Evolutionary conservation across 2,888 invertebrate species (phyloP), one percentile per base, ranked within the genome.

Genomic region (Globia sparganii): DNA sequence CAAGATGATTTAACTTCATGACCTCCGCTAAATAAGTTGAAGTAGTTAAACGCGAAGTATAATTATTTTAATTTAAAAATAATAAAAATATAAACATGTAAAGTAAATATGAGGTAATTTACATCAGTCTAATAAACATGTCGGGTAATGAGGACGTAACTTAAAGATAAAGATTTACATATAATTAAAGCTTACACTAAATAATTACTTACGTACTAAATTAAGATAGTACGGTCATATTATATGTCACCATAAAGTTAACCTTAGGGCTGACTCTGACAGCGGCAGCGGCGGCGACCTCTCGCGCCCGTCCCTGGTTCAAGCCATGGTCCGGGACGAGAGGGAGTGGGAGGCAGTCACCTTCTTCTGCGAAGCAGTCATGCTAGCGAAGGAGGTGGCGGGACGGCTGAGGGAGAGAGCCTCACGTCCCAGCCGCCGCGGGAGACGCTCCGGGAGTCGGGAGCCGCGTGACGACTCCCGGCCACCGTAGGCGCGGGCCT

Each of bases 131-230:
- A 58, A 72, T 72, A 80, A 68, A 65, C 5, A 53, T 64, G 21
- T 69, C 31, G 2, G 21, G 1, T 64, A 81, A 75, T 59, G 34
- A 72, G 65, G 58, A 46, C 53, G 31, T 82, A 77, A 77, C 21
- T 70, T 70, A 62, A 64, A 77, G 25, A 43, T 65, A 31, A 56
- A 46, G 31, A 75, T 68, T 67, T 68, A 37, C 59, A 70, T 70
- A 75, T 61, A 49, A 70, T 81, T 62, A 58, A 72, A 69, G n/a
- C 53, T 68, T 75, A 81, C 40, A 69, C 66, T 53, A 69, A 75
- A 70, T 81, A 46, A 75, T 75, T 74, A 64, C 49, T 75, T 74
- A 64, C 49, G 43, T 69, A 81, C 59, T 81, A 80, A 80, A 81
- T 81, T 70, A 67, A 53, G 40, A 76, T 49, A 76, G 77, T 62